A percentile compares a stretch with the other conserved stretches of the same genome.
These are phyloP conservation scores for Euplagia quadripunctaria DNA, from an alignment of 2,888 invertebrate species.

Conservation along the genomic window DNA sequence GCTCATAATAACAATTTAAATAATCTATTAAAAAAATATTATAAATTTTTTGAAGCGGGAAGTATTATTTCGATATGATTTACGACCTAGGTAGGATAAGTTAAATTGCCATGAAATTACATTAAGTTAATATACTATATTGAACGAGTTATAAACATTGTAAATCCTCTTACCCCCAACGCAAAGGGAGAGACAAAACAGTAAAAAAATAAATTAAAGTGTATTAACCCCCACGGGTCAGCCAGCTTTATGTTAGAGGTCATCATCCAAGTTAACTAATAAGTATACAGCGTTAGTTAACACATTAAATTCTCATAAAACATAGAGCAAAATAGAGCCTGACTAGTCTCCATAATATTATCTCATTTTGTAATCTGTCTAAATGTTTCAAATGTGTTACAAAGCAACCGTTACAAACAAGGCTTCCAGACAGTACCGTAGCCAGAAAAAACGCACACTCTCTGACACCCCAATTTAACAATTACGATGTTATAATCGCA, in stretches of 20 bases:
- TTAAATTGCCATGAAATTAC: neutral
- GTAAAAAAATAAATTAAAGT: too few species aligned
- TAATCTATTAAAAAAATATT: neutral
- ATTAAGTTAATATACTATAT: neutral
- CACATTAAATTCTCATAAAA: too few species aligned
- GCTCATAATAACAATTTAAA: neutral
- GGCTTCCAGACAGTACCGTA: neutral
- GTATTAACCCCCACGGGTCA: neutral
- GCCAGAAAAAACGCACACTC: too few species aligned
- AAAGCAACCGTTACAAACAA: neutral
- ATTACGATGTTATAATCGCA: neutral
- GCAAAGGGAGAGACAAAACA: neutral
- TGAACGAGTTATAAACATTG: neutral
- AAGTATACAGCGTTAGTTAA: too few species aligned
- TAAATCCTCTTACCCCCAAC: neutral
- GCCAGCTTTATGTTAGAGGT: too few species aligned
- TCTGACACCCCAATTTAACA: neutral
- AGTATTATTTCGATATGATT: neutral
- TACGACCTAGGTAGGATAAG: neutral
- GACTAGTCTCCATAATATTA: too few species aligned
- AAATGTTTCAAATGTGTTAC: too few species aligned
- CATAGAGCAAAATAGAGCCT: too few species aligned
- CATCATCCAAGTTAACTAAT: too few species aligned
- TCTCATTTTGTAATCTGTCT: too few species aligned
- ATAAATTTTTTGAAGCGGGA: neutral